A percentile compares a stretch with the other conserved stretches of the same genome.
Conservation (phyloP, 1,140 invertebrate genomes). For the Pseudomyrmex pallidus region DNA sequence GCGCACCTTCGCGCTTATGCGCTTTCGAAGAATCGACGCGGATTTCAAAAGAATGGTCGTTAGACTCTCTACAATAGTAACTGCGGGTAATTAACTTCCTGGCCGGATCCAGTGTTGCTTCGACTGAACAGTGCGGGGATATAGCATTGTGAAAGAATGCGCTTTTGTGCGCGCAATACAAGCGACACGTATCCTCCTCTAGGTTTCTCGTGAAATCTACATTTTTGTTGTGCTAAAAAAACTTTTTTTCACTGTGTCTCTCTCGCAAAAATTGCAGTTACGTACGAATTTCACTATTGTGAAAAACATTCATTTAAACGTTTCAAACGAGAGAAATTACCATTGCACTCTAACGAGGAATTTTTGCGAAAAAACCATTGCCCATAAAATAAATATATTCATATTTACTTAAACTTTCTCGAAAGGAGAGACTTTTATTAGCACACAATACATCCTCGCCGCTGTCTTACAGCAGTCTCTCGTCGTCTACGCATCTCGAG, state of each 20-base stretch:
- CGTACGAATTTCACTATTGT: too few relatives aligned
- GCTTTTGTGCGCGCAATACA: slow-evolving; percentile 21
- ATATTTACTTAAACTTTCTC: background rate
- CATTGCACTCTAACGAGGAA: background rate
- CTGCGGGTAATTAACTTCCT: slow-evolving; percentile 50
- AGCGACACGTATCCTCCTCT: background rate
- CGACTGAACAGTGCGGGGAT: slow-evolving; percentile 1
- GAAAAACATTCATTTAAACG: too few relatives aligned
- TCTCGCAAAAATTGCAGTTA: background rate
- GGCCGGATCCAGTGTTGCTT: slow-evolving; percentile 37
- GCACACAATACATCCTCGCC: background rate
- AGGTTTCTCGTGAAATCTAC: background rate
- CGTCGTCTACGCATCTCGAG: background rate
- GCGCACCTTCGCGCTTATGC: background rate
- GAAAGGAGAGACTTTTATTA: background rate
- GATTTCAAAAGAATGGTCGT: slow-evolving; percentile 53
- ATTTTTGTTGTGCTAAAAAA: background rate
- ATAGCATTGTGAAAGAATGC: slow-evolving; percentile 30
- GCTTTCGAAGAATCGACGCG: slow-evolving; percentile 44
- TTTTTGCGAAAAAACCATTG: too few relatives aligned
- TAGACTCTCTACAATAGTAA: slow-evolving; percentile 44
- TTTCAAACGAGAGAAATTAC: too few relatives aligned
- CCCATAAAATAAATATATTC: background rate
- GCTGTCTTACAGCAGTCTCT: background rate
- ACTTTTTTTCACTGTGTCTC: background rate